Evolutionary conservation across 2,888 invertebrate species (phyloP), one percentile per base, ranked within the genome.

Genomic region (Coelopa pilipes): DNA sequence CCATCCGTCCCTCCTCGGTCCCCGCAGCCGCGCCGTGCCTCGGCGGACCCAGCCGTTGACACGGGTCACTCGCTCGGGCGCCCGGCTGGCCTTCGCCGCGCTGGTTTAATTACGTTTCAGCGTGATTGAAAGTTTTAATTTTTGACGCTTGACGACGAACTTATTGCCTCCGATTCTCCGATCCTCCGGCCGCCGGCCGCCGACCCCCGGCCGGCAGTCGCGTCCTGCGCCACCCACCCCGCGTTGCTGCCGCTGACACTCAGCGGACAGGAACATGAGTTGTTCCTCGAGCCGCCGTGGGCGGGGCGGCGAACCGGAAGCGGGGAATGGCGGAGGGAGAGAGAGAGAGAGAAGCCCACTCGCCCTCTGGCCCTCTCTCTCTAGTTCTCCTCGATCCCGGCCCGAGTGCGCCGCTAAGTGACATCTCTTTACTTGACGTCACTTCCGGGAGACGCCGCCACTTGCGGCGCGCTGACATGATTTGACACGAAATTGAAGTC

Each of bases 401-500:
- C 21, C 4, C 21, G 57, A 21, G n/a, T 24, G 24, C 19, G 12
- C 19, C 24, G 19, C 13, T 59, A 24, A 21, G 11, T 21, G 21
- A 21, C 24, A 57, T 19, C 17, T 57, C 19, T 7, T 57, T 21
- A 24, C 24, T 21, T 59, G 19, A 24, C 24, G 57, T 59, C 21
- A 21, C 57, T 57, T 59, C 21, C 24, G 21, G 24, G 57, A 21
- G 21, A 11, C 21, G 21, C 1, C 57, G 19, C 21, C 63, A 34
- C 63, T 63, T 63, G 17, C 24, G 17, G 19, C 15, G 10, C 24
- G 70, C 66, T 75, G 75, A 67, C 73, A 73, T 73, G 75, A 72
- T 76, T 75, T 75, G 74, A 74, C 75, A 72, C 70, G 70, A 72
- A 74, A 76, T 75, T 75, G 78, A 76, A 75, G 73, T 74, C 74